Evolutionary conservation across 1,140 invertebrate genomes (phyloP).

Genomic region (Cotesia vestalis): DNA sequence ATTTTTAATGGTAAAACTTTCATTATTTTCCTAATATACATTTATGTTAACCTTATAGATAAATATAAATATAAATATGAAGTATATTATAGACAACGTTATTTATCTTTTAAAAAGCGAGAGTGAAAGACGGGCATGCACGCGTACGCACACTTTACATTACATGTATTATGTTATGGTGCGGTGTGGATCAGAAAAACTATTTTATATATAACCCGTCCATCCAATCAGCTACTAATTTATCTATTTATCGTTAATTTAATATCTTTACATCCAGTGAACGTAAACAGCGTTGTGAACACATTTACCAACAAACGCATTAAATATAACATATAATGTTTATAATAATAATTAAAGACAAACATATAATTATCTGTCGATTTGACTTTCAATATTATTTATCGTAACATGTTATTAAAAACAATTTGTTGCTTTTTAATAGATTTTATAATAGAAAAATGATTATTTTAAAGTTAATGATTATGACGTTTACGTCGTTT

Average conservation of each 20-base stretch:
- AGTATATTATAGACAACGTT: neutral
- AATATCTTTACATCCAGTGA: slow-evolving; percentile 29
- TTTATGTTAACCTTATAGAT: neutral
- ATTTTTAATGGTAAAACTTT: slow-evolving; percentile 14
- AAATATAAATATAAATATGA: neutral
- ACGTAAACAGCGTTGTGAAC: slow-evolving; percentile 5
- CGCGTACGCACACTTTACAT: neutral
- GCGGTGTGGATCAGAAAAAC: slow-evolving; percentile 26
- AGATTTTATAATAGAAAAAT: no score
- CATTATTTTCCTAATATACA: no score
- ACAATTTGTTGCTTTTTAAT: no score
- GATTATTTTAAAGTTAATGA: neutral
- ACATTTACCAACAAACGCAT: slow-evolving; percentile 14
- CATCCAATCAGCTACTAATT: slow-evolving; percentile 41
- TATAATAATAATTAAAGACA: no score
- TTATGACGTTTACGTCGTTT: slow-evolving; percentile 27
- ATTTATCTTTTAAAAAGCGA: slow-evolving; percentile 37
- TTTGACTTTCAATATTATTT: no score
- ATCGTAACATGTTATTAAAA: no score
- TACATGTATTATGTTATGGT: no score
- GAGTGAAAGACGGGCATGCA: slow-evolving; percentile 35
- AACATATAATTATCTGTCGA: no score
- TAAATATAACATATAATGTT: slow-evolving; percentile 1
- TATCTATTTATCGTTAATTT: slow-evolving; percentile 38
- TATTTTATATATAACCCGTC: slow-evolving; percentile 22